Base-by-base conservation (phyloP, 2,888 invertebrate species). In the Lumbricus terrestris region DNA sequence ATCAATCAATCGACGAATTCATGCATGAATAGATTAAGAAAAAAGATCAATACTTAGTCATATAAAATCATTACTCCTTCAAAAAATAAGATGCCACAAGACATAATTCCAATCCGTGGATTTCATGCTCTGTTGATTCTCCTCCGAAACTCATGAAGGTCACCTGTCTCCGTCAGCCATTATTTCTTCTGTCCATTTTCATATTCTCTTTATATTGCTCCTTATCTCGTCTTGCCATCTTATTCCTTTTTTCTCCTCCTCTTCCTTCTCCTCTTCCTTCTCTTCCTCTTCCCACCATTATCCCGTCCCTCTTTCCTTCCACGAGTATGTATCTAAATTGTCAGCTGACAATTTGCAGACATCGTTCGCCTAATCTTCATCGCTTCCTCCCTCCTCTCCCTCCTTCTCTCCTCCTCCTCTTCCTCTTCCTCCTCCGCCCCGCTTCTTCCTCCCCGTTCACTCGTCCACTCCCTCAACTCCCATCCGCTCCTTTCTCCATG, bases 281-380 rank as follows among this genome's bases (percentile, higher is more conserved):
- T 35, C 29, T 8, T 54, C 54, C 5, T 54, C 4, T 29, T 29
- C 13, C 29, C 11, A 23, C 54, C 29, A 8, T n/a, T 69, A 8
- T 6, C n/a, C 16, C 69, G 11, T n/a, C 1, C 8, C 69, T 69
- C 69, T 69, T 69, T n/a, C 69, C n/a, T 69, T 69, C n/a, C 69
- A n/a, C n/a, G n/a, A n/a, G 69, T n/a, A 69, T 69, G 69, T 69
- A 69, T 69, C n/a, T 69, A 69, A 69, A 69, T n/a, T n/a, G 69
- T 69, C 69, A 69, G 69, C 69, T 69, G 69, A 69, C 69, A 69
- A 69, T 69, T 69, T 69, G 69, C 69, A 15, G 69, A 69, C 69
- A n/a, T 69, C n/a, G 69, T 69, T 29, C 69, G 69, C n/a, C 69
- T 69, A 69, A 69, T 69, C 69, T 69, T 69, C 69, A 69, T 69